Conservation (phyloP, 2,888 invertebrate genomes). For the Stenoptilia bipunctidactyla region DNA sequence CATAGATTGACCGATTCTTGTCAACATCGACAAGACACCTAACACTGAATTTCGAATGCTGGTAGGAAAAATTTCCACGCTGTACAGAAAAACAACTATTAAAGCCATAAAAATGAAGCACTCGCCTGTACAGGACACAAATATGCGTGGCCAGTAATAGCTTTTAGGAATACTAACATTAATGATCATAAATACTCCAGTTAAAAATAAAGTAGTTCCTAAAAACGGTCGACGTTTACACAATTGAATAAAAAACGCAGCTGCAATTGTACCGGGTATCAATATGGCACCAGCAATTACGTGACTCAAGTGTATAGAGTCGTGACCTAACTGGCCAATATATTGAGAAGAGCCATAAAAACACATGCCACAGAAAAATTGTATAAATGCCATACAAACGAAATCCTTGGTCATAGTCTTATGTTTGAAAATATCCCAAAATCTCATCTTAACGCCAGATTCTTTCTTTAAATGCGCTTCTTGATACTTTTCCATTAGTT, state of each 20-base stretch:
- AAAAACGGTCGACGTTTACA: constrained; percentile 74
- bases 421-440: constrained; percentile 33
- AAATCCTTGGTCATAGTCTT: constrained; percentile 73
- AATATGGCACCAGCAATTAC: constrained; percentile 77
- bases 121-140: constrained; percentile 34
- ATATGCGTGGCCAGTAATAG: constrained; percentile 24
- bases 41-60: constrained; percentile 85
- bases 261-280: constrained; percentile 72
- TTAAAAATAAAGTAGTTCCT: constrained; percentile 59
- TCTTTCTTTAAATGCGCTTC: constrained; percentile 14
- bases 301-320: constrained; percentile 81
- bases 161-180: constrained; percentile 27
- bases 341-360: constrained; percentile 88
- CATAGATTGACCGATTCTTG: constrained; percentile 83
- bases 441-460: constrained; percentile 18
- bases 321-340: constrained; percentile 79
- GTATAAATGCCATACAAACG: constrained; percentile 75
- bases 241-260: constrained; percentile 68
- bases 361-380: constrained; percentile 84
- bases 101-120: constrained; percentile 85
- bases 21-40: constrained; percentile 83
- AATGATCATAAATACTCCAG: constrained; percentile 39
- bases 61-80: constrained; percentile 89
- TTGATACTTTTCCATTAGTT: constrained; percentile 30
- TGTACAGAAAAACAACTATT: constrained; percentile 85